Evolutionary conservation across 2,113 vertebrate genomes (phyloP).

Genomic region (Hypanus sabinus): DNA sequence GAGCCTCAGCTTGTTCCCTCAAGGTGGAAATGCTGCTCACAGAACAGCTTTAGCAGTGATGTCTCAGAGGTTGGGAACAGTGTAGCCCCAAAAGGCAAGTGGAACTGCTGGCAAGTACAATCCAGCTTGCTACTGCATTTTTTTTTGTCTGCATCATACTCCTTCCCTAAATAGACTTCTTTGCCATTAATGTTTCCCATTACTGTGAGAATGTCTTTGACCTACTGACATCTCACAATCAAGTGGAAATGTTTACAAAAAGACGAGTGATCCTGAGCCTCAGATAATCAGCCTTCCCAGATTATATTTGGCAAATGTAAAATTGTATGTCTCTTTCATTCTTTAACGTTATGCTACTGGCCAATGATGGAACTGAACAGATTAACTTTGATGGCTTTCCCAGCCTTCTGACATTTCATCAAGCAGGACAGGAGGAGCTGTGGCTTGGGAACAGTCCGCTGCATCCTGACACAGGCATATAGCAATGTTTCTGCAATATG

Average conservation of each 20-base stretch:
- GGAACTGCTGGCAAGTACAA: no score
- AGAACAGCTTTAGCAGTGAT: no score
- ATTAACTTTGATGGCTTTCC: no score
- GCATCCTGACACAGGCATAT: no score
- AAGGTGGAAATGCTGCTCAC: no score
- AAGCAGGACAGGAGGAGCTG: no score
- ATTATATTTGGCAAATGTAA: neutral
- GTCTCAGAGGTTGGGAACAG: no score
- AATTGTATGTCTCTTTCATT: neutral
- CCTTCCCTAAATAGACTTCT: neutral
- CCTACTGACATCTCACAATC: neutral
- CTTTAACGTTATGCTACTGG: neutral
- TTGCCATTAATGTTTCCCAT: conserved; percentile 3
- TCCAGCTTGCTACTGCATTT: neutral
- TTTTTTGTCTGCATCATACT: neutral
- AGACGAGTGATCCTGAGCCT: neutral
- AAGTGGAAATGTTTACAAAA: neutral
- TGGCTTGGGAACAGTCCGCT: no score
- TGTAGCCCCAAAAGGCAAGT: no score
- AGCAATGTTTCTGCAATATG: no score
- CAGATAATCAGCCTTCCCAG: neutral
- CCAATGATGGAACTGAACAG: neutral
- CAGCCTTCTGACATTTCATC: no score
- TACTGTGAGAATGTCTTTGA: neutral
- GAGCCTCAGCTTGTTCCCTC: no score